Percentiles rank a stretch among this genome's conserved stretches.
phyloP scores from a whole-genome alignment of 2,888 invertebrate species.

The Atethmia centrago region DNA sequence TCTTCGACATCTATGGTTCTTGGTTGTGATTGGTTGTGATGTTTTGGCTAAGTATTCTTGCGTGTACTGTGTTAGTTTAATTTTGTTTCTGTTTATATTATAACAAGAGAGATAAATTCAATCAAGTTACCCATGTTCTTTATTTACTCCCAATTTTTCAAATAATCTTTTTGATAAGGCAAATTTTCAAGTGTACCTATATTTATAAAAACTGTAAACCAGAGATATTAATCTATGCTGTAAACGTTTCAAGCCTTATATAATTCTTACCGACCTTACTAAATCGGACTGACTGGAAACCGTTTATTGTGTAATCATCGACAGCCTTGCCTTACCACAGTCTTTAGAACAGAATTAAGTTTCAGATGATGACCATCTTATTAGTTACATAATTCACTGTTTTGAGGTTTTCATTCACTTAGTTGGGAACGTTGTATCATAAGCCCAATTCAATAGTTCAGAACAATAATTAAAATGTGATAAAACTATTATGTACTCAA shows the following conservation, averaged over 20 bases:
- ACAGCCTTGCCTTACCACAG: too few relatives aligned
- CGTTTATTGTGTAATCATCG: not conserved
- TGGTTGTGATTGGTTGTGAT: constrained; percentile 8
- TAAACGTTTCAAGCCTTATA: too few relatives aligned
- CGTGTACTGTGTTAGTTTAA: constrained; percentile 1
- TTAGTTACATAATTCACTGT: not conserved
- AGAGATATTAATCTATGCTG: too few relatives aligned
- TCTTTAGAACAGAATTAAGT: not conserved
- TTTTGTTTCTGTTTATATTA: not conserved
- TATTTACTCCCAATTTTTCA: not conserved
- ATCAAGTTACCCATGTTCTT: not conserved
- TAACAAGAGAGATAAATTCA: not conserved
- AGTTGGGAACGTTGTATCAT: not conserved
- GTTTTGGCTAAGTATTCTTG: constrained; percentile 3
- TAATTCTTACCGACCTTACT: not conserved
- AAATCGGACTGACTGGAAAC: not conserved
- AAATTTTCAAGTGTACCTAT: not conserved
- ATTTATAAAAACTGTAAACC: too few relatives aligned
- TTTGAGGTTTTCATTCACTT: not conserved
- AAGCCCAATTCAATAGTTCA: not conserved
- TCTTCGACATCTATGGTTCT: constrained; percentile 30
- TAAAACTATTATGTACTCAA: not conserved
- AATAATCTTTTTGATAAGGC: not conserved
- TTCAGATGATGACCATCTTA: not conserved
- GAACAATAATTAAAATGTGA: not conserved